A percentile compares a stretch with the other conserved stretches of the same genome.
Evolutionary conservation across 1,140 invertebrate genomes (phyloP).

Genomic region (Propsilocerus akamusi): DNA sequence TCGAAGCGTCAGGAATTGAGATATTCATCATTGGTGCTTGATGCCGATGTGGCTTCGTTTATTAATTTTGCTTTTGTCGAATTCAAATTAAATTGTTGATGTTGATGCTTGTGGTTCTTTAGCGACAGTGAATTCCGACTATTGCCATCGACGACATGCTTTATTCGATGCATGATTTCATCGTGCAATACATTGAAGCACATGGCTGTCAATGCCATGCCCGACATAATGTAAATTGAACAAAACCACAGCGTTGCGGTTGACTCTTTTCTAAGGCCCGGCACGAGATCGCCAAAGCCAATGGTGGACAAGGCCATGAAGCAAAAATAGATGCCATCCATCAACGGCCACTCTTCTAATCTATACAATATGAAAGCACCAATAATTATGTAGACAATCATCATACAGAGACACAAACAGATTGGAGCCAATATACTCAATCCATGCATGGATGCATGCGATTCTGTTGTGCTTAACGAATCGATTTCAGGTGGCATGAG

Average conservation of each 20-base stretch:
- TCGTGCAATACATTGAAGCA: slow-evolving; percentile 95
- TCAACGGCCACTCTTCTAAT: slow-evolving; percentile 67
- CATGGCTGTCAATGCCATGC: slow-evolving; percentile 93
- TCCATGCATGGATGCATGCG: slow-evolving; percentile 49
- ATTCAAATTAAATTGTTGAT: too few relatives aligned
- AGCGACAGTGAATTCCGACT: too few relatives aligned
- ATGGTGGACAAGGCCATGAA: slow-evolving; percentile 88
- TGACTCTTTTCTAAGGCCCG: slow-evolving; percentile 47
- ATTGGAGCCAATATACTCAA: slow-evolving; percentile 59
- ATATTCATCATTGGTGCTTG: slow-evolving; percentile 35
- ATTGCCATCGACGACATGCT: slow-evolving; percentile 33
- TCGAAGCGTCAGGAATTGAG: slow-evolving; percentile 47
- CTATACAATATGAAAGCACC: slow-evolving; percentile 77
- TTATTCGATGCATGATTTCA: slow-evolving; percentile 65
- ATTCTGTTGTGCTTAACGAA: slow-evolving; percentile 51
- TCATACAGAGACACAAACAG: slow-evolving; percentile 52
- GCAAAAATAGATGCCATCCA: slow-evolving; percentile 88
- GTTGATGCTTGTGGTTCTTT: too few relatives aligned
- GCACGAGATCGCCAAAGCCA: slow-evolving; percentile 78
- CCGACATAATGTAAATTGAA: slow-evolving; percentile 87
- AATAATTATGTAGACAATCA: slow-evolving; percentile 66
- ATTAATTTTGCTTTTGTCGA: too few relatives aligned
- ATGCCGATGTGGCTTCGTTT: too few relatives aligned
- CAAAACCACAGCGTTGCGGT: slow-evolving; percentile 68
- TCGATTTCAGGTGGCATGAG: slow-evolving; percentile 31